These are phyloP conservation scores for Chionoecetes opilio DNA, from an alignment of 1,140 invertebrate genomes.

Conservation along the genomic window DNA sequence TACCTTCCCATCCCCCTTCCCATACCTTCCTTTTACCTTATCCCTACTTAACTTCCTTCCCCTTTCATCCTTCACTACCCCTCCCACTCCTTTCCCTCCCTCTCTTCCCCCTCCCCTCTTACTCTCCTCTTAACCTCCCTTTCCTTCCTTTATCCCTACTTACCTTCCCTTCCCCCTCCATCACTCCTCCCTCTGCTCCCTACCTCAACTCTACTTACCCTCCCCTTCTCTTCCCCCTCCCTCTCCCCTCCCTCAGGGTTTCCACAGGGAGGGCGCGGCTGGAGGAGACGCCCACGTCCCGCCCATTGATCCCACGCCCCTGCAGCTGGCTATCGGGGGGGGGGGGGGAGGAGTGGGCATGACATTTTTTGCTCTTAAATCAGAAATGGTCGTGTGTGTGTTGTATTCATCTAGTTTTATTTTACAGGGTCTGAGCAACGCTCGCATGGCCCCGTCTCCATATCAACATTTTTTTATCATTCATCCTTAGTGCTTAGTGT, in stretches of 20 bases:
- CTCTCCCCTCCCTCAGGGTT: no score
- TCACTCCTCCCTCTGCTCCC: background rate
- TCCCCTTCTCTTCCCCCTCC: background rate
- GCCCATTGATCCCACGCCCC: no score
- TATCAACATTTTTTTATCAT: no score
- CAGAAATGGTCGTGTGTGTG: background rate
- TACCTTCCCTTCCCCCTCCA: background rate
- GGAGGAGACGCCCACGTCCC: no score
- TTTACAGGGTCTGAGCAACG: no score
- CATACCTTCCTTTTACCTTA: background rate
- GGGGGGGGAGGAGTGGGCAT: background rate
- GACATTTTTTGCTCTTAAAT: background rate
- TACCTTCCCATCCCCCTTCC: background rate
- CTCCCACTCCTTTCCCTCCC: background rate
- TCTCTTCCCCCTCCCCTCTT: background rate
- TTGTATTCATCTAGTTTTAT: no score
- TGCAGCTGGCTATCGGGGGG: background rate
- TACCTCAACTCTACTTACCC: background rate
- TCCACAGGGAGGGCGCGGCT: no score
- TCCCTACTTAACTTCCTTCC: background rate
- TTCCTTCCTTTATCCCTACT: background rate
- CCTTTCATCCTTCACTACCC: background rate
- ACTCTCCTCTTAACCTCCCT: background rate
- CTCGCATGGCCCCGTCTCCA: no score
- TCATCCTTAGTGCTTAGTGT: no score